Base-by-base conservation (phyloP, 2,797 vertebrate genomes). In the Poeciliopsis turneri region DNA sequence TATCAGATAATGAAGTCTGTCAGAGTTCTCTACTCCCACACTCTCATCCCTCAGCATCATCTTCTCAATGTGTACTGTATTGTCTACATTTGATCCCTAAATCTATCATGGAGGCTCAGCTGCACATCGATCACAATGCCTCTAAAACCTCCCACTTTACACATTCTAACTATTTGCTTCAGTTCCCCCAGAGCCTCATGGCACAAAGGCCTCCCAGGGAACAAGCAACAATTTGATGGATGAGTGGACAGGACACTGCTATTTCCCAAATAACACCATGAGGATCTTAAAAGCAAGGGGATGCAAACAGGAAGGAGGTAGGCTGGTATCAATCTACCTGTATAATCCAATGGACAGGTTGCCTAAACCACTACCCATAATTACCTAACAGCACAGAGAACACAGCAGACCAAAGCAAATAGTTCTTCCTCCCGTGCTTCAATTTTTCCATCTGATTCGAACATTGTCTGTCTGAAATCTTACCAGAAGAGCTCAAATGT, bases 321-420 rank as follows among this genome's bases (percentile, higher is more conserved):
- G 75, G 88, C 80, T 86, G 82, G 88, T 87, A 93, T 94, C 90
- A 93, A 92, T 94, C 92, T 87, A 83, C 86, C 70, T 25, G 12
- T 83, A 39, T 39, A 39, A 39, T 77, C 59, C 81, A 80, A 86
- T 93, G 92, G 92, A 93, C 80, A 80, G 86, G 92, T 93, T 82
- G 87, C 82, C 84, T 61, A 57, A 91, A 93, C 90, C 90, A 93
- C 92, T 91, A 92, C 88, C 91, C 90, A 91, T 94, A 94, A 95
- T 95, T 91, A 94, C 91, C 90, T 85, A 93, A 87, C 84, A 89
- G 87, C 71, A 73, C 30, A 84, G 74, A 78, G 83, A 89, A 88
- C 84, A 89, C 72, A 80, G 71, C 1, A 4, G 75, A 84, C 46
- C 77, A 16, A 49, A 61, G 76, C 30, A 75, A 81, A 61, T 87